Base-by-base conservation (phyloP, 1,140 invertebrate genomes). In the Megalonaias nervosa region DNA sequence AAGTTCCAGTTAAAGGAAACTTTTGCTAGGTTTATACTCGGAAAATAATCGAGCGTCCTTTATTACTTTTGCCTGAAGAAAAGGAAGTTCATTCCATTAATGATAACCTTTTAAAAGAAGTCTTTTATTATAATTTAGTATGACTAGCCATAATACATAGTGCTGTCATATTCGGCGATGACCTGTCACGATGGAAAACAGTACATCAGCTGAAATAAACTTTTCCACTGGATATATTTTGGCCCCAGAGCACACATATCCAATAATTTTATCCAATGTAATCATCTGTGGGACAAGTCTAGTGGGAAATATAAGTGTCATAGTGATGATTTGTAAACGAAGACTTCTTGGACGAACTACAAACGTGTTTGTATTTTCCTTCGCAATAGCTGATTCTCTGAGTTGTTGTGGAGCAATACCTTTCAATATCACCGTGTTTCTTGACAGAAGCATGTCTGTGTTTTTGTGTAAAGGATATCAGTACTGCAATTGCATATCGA, bases 281-380 rank as follows among this genome's bases (percentile, higher is more conserved):
- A 56, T 71, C 3, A 71, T 77, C 2, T 77, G 75, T 56, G 19
- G 23, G 19, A 5, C 72, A 5, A 77, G 68, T 72, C 31, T 77
- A 11, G 11, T 67, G 58, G 75, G 75, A 19, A 77, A 77, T 64
- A 19, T 71, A 13, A 31, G 21, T 19, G 55, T 77, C 11, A 26
- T 77, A 21, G 48, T 77, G 6, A 64, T 77, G 55, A 72, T 77
- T 71, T 77, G 75, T 59, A 21, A 72, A 61, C 21, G 77, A 38
- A 60, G 72, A 21, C 60, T 79, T 26, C 61, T 79, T 19, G 77
- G 77, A 19, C 2, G 77, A 48, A 74, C 77, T 16, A 79, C 77
- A 23, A 74, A 74, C 56, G 72, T 79, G 11, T 79, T 79, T 60
- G 67, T 79, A 19, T 79, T 79, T 58, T 79, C 77, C 12, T 60